phyloP scores from a whole-genome alignment of 2,797 vertebrate genomes.

The Arrhamphus sclerolepis region DNA sequence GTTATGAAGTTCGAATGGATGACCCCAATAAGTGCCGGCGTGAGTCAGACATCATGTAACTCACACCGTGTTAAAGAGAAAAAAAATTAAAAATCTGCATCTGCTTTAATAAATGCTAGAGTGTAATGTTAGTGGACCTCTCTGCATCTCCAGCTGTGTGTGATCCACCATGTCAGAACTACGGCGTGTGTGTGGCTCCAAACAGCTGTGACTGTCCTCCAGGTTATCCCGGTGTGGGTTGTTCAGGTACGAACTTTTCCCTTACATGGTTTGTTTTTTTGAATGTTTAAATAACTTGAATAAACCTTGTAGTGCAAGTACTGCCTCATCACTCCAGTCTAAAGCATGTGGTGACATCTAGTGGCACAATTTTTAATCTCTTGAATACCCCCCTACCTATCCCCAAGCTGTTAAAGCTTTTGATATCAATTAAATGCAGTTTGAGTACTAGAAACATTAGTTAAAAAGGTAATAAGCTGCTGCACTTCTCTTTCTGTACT shows the following conservation, averaged over 20 bases:
- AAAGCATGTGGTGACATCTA: background rate
- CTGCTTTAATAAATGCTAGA: background rate
- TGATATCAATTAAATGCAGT: too few relatives aligned
- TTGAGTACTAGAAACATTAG: too few relatives aligned
- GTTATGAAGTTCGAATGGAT: constrained; percentile 75
- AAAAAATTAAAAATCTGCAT: background rate
- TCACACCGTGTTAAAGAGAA: background rate
- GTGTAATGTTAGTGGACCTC: background rate
- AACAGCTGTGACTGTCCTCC: constrained; percentile 84
- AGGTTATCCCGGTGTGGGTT: constrained; percentile 84
- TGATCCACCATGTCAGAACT: constrained; percentile 81
- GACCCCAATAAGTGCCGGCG: constrained; percentile 80
- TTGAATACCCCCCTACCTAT: background rate
- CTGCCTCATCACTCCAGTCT: background rate
- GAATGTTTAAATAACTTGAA: background rate
- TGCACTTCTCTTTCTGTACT: too few relatives aligned
- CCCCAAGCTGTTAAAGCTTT: background rate
- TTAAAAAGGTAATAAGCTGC: too few relatives aligned
- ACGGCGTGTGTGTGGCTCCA: constrained; percentile 82
- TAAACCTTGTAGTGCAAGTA: background rate
- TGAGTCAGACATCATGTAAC: constrained; percentile 67
- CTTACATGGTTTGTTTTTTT: background rate
- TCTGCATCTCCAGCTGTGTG: constrained; percentile 77
- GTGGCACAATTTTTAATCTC: background rate
- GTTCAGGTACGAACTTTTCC: constrained; percentile 74